A percentile compares a stretch with the other conserved stretches of the same genome.
Conservation (phyloP, 2,113 vertebrate genomes). For the Tautogolabrus adspersus region DNA sequence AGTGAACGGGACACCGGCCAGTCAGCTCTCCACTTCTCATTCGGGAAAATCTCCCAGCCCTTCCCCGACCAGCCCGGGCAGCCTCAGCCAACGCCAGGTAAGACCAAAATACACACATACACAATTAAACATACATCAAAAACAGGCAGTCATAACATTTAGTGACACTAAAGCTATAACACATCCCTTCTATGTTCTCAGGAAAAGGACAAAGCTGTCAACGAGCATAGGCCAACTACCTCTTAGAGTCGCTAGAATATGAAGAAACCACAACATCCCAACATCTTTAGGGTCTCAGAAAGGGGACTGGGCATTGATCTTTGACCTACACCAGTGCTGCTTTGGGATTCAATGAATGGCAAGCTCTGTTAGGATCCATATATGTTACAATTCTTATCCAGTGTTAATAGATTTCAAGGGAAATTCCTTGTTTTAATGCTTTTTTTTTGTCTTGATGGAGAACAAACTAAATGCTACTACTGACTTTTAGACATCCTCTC, state of each 20-base stretch:
- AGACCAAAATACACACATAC: slow-evolving; percentile 64
- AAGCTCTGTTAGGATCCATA: slow-evolving; percentile 45
- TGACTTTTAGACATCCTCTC: slow-evolving; percentile 27
- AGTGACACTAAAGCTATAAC: slow-evolving; percentile 67
- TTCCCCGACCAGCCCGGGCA: slow-evolving; percentile 93
- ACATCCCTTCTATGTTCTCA: slow-evolving; percentile 83
- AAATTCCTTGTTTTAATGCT: neutral
- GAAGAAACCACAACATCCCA: slow-evolving; percentile 66
- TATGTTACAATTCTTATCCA: slow-evolving; percentile 29
- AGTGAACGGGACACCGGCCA: slow-evolving; percentile 97
- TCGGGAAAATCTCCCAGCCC: slow-evolving; percentile 96
- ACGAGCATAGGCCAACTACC: slow-evolving; percentile 78
- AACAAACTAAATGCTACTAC: slow-evolving; percentile 30
- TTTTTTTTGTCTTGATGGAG: slow-evolving; percentile 9
- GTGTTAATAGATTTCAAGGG: slow-evolving; percentile 40
- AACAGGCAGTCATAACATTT: slow-evolving; percentile 9
- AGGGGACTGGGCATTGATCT: slow-evolving; percentile 28
- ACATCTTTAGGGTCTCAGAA: slow-evolving; percentile 68
- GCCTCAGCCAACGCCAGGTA: slow-evolving; percentile 93
- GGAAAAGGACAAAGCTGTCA: slow-evolving; percentile 82
- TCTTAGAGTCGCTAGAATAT: slow-evolving; percentile 75
- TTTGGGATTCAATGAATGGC: slow-evolving; percentile 50
- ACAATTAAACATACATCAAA: neutral
- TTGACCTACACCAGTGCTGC: slow-evolving; percentile 55
- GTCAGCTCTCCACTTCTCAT: slow-evolving; percentile 94